Percentiles rank a stretch among this genome's conserved stretches.
These are phyloP conservation scores for Cheilosia soror DNA, from an alignment of 2,888 invertebrate genomes.

Conservation along the genomic window DNA sequence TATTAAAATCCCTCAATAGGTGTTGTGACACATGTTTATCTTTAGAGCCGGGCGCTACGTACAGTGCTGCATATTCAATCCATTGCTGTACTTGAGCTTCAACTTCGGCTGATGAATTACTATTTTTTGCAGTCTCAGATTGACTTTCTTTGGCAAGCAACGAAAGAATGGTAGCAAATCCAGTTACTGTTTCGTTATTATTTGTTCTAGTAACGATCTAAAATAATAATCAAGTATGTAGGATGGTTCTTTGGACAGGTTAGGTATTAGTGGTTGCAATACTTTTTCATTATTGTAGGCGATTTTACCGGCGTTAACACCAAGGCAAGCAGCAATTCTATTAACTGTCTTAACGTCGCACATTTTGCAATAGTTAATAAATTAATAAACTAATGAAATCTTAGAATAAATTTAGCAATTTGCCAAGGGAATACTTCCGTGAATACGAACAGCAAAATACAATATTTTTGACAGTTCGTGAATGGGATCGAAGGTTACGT, in stretches of 20 bases:
- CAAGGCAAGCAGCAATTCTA: conserved; percentile 85
- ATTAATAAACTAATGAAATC: neutral
- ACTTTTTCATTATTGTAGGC: conserved; percentile 85
- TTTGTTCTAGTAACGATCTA: conserved; percentile 85
- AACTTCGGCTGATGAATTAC: conserved; percentile 81
- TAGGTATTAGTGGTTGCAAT: conserved; percentile 16
- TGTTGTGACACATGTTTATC: conserved; percentile 80
- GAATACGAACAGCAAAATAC: neutral
- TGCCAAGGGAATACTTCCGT: neutral
- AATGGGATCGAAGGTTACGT: conserved; percentile 9
- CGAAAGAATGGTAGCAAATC: conserved; percentile 85
- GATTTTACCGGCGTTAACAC: conserved; percentile 84
- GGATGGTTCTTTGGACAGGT: conserved; percentile 19
- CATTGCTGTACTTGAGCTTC: conserved; percentile 87
- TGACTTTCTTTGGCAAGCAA: conserved; percentile 84
- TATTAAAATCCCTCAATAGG: conserved; percentile 85
- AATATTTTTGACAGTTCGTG: conserved; percentile 20
- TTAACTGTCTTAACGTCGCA: conserved; percentile 83
- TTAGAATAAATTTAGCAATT: conserved; percentile 14
- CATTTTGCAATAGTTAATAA: conserved; percentile 76
- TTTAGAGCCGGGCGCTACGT: conserved; percentile 81
- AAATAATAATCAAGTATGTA: neutral
- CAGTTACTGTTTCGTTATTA: conserved; percentile 84
- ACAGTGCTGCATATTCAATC: conserved; percentile 87
- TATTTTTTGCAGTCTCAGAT: conserved; percentile 80